A percentile compares a stretch with the other conserved stretches of the same genome.
Evolutionary conservation across 2,797 vertebrate species (phyloP).

Genomic region (Eutrigla gurnardus): DNA sequence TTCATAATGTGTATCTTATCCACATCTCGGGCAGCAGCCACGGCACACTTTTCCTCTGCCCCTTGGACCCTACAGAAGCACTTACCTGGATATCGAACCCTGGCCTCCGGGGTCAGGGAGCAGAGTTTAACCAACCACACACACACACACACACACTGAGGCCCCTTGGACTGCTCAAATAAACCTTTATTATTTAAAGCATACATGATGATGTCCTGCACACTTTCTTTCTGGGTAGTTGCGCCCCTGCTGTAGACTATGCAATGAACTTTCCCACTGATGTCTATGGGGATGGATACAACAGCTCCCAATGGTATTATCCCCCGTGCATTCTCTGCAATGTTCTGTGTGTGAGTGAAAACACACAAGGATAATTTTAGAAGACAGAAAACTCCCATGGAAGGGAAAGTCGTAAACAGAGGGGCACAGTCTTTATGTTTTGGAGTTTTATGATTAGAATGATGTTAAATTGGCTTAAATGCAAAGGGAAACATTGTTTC

Average conservation of each 20-base stretch:
- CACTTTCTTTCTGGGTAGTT: not conserved
- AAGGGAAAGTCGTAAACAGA: conserved; percentile 19
- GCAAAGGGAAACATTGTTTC: not conserved
- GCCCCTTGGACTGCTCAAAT: no score
- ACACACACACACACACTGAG: no score
- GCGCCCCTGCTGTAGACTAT: not conserved
- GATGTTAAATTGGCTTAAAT: not conserved
- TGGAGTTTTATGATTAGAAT: not conserved
- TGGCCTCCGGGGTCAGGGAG: no score
- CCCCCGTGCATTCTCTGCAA: conserved; percentile 14
- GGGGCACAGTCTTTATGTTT: not conserved
- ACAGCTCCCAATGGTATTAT: conserved; percentile 40
- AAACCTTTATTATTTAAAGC: no score
- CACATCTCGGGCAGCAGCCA: no score
- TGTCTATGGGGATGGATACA: conserved; percentile 18
- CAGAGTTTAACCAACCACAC: no score
- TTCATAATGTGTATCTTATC: no score
- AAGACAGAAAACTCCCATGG: conserved; percentile 48
- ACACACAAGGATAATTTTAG: conserved; percentile 46
- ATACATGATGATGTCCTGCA: no score
- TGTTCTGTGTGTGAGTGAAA: not conserved
- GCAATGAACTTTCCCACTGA: conserved; percentile 21
- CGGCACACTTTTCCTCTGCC: no score
- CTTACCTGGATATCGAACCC: no score
- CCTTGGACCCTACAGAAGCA: no score